Evolutionary conservation across 2,797 vertebrate genomes (phyloP), one percentile per base, ranked within the genome.

Genomic region (Miichthys miiuy): DNA sequence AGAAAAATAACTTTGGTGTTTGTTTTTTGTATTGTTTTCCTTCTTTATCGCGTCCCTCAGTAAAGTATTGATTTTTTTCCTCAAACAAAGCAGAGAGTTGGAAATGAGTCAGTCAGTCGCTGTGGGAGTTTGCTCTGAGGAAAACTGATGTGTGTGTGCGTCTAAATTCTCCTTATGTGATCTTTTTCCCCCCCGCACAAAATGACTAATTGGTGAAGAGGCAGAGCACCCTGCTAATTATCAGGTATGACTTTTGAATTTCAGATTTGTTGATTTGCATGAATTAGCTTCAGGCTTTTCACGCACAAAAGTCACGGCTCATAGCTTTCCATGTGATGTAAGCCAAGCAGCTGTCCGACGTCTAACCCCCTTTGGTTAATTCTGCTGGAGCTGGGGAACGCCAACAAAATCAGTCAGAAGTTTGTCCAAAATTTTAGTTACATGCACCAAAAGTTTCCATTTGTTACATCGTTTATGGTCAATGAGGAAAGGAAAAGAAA

Each of bases 31-130:
- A 3, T 64, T 82, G 57, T 76, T 83, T 80, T 68, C 23, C 20
- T 56, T 8, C n/a, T 68, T 20, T 65, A 61, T 72, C 72, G 66
- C 62, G 48, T 86, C 70, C n/a, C 38, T 55, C 51, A 69, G 75
- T 75, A 46, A 80, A 69, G 60, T 76, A 88, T 89, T 72, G 83
- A 86, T 86, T 84, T 69, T 13, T 42, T 1, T 20, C 9, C 61
- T 63, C 62, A 78, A 55, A 75, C 62, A 62, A 63, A 79, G 18
- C 44, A 18, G 44, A 62, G 65, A 48, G 81, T 34, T 80, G 54
- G 61, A 85, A 73, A 70, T 75, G 62, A 82, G 52, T 17, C 48
- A 65, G 67, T 27, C 52, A 13, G 50, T 46, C n/a, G 2, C 80
- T 27, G 7, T 52, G 65, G 58, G 71, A 80, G 67, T 41, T 47